These are phyloP conservation scores for Turritopsis dohrnii DNA, from an alignment of 30 jellyfish, hydroid and myxozoan species.

Conservation along the genomic window DNA sequence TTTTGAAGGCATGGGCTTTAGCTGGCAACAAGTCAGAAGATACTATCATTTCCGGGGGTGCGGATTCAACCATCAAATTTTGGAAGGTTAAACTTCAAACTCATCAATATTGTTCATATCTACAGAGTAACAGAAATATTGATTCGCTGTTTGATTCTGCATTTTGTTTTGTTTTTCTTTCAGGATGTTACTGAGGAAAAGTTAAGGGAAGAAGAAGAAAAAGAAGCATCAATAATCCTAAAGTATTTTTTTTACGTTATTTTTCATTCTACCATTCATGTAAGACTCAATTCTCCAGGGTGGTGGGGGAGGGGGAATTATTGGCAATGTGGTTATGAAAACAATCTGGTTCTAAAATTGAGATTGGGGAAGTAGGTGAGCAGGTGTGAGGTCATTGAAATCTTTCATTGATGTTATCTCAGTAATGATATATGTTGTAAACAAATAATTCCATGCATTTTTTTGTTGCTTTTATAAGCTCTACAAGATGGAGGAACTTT, in stretches of 20 bases:
- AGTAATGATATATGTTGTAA: too few species aligned
- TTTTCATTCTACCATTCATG: not conserved
- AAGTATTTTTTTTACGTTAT: not conserved
- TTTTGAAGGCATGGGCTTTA: slow-evolving; percentile 52
- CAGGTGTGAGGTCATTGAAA: too few species aligned
- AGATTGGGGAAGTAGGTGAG: too few species aligned
- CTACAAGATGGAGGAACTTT: too few species aligned
- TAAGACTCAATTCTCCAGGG: too few species aligned
- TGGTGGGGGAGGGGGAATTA: too few species aligned
- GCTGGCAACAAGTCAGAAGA: slow-evolving; percentile 48
- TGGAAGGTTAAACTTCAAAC: slow-evolving; percentile 49
- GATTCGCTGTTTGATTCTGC: not conserved
- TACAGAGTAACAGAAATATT: not conserved
- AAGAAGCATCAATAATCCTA: slow-evolving; percentile 15
- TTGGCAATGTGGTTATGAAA: too few species aligned
- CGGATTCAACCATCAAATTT: slow-evolving; percentile 45
- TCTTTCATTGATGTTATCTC: too few species aligned
- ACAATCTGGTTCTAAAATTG: too few species aligned
- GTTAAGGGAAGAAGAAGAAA: slow-evolving; percentile 40
- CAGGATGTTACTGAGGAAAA: slow-evolving; percentile 67
- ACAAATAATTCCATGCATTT: too few species aligned
- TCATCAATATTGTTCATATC: not conserved
- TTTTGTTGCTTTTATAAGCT: too few species aligned
- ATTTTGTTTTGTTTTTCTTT: not conserved
- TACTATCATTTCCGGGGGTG: slow-evolving; percentile 54